Evolutionary conservation across 2,113 vertebrate species (phyloP).

Genomic region (Ptyas mucosa): DNA sequence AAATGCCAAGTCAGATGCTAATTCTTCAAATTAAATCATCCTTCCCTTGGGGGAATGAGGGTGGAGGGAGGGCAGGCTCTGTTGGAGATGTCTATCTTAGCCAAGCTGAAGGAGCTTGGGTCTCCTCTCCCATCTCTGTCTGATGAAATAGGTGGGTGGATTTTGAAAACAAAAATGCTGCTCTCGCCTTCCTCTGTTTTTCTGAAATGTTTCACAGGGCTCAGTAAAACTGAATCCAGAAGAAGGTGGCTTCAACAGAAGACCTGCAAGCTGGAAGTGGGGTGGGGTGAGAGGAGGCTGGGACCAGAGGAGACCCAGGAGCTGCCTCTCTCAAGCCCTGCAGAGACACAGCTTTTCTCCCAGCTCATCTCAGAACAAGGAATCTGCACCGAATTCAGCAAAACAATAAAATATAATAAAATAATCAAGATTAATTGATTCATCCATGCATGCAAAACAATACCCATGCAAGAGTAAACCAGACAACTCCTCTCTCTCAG

Average conservation of each 20-base stretch:
- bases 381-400: rapidly evolving
- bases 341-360: not conserved
- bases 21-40: not conserved
- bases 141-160: not conserved
- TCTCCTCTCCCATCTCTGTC: not conserved
- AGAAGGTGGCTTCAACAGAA: not conserved
- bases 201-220: not conserved
- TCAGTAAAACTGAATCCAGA: not conserved
- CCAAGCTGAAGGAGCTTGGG: not conserved
- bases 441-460: not conserved
- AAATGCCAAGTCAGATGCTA: not conserved
- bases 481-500: rapidly evolving
- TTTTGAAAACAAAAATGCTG: not conserved
- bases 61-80: not conserved
- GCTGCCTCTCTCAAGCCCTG: not conserved
- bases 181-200: not conserved
- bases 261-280: not conserved
- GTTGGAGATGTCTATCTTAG: not conserved
- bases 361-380: rapidly evolving
- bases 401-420: not conserved
- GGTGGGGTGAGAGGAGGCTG: not conserved
- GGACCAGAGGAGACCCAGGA: too few relatives aligned
- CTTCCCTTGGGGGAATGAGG: not conserved
- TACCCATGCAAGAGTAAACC: rapidly evolving
- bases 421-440: not conserved